These are phyloP conservation scores for Cheilosia variabilis DNA, from an alignment of 2,888 invertebrate genomes.

Conservation along the genomic window DNA sequence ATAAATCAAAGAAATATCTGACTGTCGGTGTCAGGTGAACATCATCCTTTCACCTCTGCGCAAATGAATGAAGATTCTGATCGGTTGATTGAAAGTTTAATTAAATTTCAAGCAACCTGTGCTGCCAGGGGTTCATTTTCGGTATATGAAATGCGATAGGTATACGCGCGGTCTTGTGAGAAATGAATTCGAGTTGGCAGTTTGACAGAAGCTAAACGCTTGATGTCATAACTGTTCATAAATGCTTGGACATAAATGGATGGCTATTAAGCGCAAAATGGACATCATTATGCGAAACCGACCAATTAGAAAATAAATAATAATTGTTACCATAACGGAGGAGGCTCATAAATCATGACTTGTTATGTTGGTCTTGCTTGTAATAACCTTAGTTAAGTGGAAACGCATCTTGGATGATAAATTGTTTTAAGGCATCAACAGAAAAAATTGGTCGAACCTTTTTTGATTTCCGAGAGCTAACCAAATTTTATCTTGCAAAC, in stretches of 20 bases:
- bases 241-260: conserved; percentile 33
- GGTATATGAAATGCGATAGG: conserved; percentile 14
- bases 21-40: conserved; percentile 60
- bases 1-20: conserved; percentile 67
- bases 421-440: no score
- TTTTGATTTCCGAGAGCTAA: no score
- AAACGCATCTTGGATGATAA: no score
- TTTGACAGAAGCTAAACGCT: conserved; percentile 68
- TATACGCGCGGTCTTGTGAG: conserved; percentile 34
- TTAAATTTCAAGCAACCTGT: conserved; percentile 51
- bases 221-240: conserved; percentile 62
- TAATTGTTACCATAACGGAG: not conserved
- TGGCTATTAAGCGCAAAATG: conserved; percentile 28
- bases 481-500: no score
- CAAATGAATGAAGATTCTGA: conserved; percentile 49
- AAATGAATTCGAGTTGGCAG: conserved; percentile 56
- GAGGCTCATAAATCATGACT: not conserved
- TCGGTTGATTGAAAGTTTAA: conserved; percentile 72
- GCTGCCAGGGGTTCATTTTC: conserved; percentile 13
- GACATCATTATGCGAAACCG: not conserved
- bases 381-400: no score
- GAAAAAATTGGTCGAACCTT: no score
- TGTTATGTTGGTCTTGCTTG: not conserved
- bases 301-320: not conserved
- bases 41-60: conserved; percentile 70